A percentile compares a stretch with the other conserved stretches of the same genome.
Conservation (phyloP, 1,140 invertebrate species). For the Drosophila bifasciata region DNA sequence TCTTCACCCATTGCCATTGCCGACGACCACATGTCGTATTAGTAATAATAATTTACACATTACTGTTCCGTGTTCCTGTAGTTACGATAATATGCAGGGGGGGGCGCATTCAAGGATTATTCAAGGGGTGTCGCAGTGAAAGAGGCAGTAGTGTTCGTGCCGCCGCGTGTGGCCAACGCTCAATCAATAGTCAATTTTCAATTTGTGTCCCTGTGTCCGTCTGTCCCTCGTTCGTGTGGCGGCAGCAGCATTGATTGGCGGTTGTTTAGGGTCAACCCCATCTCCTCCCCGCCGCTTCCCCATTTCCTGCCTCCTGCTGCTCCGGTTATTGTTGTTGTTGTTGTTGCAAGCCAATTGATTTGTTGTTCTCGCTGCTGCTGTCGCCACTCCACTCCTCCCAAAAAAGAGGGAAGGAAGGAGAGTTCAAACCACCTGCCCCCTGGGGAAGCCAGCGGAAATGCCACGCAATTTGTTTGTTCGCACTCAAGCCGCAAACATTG, state of each 20-base stretch:
- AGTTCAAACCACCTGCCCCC: conserved; percentile 13
- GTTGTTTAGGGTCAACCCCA: conserved; percentile 27
- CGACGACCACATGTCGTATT: conserved; percentile 60
- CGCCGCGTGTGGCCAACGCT: conserved; percentile 4
- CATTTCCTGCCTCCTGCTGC: no score
- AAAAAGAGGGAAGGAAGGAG: no score
- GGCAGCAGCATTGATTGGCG: conserved; percentile 53
- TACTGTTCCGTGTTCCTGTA: conserved; percentile 20
- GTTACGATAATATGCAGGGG: no score
- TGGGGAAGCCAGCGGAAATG: conserved; percentile 30
- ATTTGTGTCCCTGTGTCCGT: conserved; percentile 47
- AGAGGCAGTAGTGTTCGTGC: no score
- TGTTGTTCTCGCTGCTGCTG: conserved; percentile 47
- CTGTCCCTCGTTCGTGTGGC: not conserved
- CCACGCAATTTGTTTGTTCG: conserved; percentile 69
- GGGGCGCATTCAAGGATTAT: no score
- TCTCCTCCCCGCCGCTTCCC: not conserved
- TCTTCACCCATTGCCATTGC: not conserved
- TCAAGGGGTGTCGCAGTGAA: no score
- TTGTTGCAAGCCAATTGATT: conserved; percentile 53
- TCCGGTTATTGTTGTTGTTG: conserved; percentile 13
- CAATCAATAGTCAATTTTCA: conserved; percentile 76
- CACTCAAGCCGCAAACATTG: conserved; percentile 61
- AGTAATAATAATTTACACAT: conserved; percentile 70
- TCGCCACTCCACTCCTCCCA: conserved; percentile 51